These are phyloP conservation scores for Apamea epomidion DNA, from an alignment of 2,888 invertebrate species.

Conservation along the genomic window DNA sequence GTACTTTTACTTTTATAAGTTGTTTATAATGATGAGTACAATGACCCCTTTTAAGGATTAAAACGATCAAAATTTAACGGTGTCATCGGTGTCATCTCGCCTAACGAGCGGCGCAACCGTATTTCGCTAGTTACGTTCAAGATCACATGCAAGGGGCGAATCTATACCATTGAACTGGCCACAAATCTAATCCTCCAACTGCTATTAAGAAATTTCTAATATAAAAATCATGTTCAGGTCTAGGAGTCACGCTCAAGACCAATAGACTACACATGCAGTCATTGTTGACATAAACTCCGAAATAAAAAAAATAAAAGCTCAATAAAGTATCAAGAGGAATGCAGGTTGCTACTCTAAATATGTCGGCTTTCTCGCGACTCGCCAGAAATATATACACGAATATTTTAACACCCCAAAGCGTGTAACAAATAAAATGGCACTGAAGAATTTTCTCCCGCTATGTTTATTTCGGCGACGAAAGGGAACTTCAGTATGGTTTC, in stretches of 20 bases:
- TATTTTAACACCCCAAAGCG: slow-evolving; percentile 41
- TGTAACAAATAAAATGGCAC: slow-evolving; percentile 27
- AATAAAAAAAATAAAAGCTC: not conserved
- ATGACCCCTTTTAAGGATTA: too few relatives aligned
- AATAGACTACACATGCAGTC: not conserved
- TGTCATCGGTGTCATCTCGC: not conserved
- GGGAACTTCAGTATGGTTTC: slow-evolving; percentile 5
- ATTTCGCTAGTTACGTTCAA: not conserved
- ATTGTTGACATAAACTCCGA: not conserved
- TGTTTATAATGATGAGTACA: too few relatives aligned
- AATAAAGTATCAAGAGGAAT: slow-evolving; percentile 17
- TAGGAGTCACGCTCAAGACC: not conserved
- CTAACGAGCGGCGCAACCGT: too few relatives aligned
- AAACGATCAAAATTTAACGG: too few relatives aligned
- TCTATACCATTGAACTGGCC: not conserved
- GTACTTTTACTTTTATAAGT: too few relatives aligned
- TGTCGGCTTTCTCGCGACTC: slow-evolving; percentile 2
- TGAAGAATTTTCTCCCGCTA: slow-evolving; percentile 10
- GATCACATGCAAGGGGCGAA: not conserved
- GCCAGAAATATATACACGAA: slow-evolving; percentile 11
- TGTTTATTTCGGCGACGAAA: slow-evolving; percentile 16
- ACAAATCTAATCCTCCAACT: not conserved
- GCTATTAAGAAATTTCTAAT: not conserved
- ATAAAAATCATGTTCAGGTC: not conserved
- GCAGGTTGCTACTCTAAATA: not conserved